Evolutionary conservation across 2,888 invertebrate genomes (phyloP).

Genomic region (Xestia sexstrigata): DNA sequence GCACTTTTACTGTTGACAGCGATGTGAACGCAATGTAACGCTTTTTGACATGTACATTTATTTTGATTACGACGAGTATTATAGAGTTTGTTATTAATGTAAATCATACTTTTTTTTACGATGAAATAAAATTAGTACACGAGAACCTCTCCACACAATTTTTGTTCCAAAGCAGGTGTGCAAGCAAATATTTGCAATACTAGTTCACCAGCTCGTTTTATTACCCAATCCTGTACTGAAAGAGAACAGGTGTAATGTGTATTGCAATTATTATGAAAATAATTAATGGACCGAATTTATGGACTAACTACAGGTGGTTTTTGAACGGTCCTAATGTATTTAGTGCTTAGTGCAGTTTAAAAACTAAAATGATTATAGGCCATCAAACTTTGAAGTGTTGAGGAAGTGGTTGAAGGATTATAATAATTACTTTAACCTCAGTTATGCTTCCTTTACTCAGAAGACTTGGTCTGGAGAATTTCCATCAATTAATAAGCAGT

Average conservation of each 20-base stretch:
- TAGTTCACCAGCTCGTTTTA: constrained; percentile 45
- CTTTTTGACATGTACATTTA: too few species aligned
- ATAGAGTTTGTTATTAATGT: too few species aligned
- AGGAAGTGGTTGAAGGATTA: neutral
- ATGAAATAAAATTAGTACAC: neutral
- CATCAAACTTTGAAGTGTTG: neutral
- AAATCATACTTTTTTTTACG: too few species aligned
- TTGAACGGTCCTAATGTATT: constrained; percentile 12
- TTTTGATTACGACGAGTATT: too few species aligned
- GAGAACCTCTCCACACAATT: constrained; percentile 21
- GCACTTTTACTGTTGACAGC: too few species aligned
- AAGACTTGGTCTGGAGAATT: neutral
- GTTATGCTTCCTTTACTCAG: neutral
- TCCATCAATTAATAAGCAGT: neutral
- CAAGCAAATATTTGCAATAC: constrained; percentile 40
- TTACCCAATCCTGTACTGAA: constrained; percentile 1
- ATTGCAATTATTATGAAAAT: constrained; percentile 24
- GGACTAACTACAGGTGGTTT: constrained; percentile 29
- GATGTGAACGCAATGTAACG: too few species aligned
- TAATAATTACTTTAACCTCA: neutral
- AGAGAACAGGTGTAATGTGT: constrained; percentile 43
- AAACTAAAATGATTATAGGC: constrained; percentile 8
- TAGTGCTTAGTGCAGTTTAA: neutral
- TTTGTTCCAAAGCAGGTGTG: constrained; percentile 41
- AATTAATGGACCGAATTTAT: constrained; percentile 14